Evolutionary conservation across 2,888 invertebrate genomes (phyloP), one percentile per base, ranked within the genome.

Genomic region (Halocaridina rubra): DNA sequence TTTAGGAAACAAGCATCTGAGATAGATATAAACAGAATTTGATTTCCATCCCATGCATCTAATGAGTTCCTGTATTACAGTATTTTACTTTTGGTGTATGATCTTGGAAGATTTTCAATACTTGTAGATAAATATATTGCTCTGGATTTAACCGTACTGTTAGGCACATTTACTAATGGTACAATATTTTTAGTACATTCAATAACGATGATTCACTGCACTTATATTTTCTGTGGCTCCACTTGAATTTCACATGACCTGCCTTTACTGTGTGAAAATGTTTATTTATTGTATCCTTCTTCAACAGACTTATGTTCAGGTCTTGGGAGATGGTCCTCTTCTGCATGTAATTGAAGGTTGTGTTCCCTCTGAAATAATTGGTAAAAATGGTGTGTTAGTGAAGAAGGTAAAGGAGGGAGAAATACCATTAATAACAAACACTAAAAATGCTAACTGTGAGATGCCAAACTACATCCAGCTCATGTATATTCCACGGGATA

Each of bases 381-480:
- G 24, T 19, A 32, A 30, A 30, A n/a, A 59, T 4, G 69, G 32
- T 33, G 61, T 82, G n/a, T 61, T 78, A 3, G 29, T 77, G 46
- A 75, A 78, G 82, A 82, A 82, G 30, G 82, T 59, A 5, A 30
- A 16, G 29, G 30, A 4, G 27, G 78, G 82, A 3, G 39, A 29
- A 19, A 72, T 82, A 16, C 82, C 77, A 0, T 39, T 59, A 1
- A 39, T 77, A 24, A 16, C 22, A 7, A 27, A 71, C 39, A 82
- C 46, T 13, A 3, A n/a, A n/a, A 46, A 82, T 2, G 82, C 82
- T 5, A 39, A 59, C 27, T 71, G 46, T 39, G 77, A 64, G 7
- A 67, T 82, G 32, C 82, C 82, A 0, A 33, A 61, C n/a, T n/a
- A 72, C 61, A 57, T 82, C 24, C 82, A 82, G 29, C 29, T 82